Evolutionary conservation across 2,113 vertebrate species (phyloP).

Genomic region (Neolamprologus caudopunctatus): DNA sequence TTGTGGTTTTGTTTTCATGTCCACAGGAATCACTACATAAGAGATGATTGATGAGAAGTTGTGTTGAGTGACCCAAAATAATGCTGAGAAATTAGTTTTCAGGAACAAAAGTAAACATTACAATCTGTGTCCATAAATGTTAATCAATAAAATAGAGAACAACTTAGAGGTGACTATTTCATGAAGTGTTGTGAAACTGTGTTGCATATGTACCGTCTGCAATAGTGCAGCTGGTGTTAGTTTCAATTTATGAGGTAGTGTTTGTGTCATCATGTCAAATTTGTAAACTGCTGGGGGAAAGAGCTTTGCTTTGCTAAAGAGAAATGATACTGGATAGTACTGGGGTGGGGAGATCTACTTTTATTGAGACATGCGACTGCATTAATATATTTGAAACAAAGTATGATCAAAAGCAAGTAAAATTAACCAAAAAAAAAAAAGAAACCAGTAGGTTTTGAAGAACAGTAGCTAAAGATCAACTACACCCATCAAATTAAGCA

Average conservation of each 20-base stretch:
- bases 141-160: not conserved
- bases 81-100: not conserved
- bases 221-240: not conserved
- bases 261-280: not conserved
- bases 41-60: not conserved
- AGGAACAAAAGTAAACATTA: not conserved
- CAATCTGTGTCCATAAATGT: not conserved
- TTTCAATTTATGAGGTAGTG: not conserved
- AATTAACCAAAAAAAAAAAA: not conserved
- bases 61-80: not conserved
- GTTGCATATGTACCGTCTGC: not conserved
- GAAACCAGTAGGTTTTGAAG: not conserved
- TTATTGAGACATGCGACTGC: not conserved
- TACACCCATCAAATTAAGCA: not conserved
- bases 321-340: not conserved
- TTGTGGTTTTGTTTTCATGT: not conserved
- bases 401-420: not conserved
- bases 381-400: not conserved
- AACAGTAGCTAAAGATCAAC: not conserved
- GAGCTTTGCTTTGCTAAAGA: not conserved
- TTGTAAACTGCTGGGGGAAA: not conserved
- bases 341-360: not conserved
- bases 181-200: not conserved
- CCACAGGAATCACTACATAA: not conserved
- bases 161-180: not conserved